Percentiles rank a stretch among this genome's conserved stretches.
Evolutionary conservation across 2,113 vertebrate genomes (phyloP).

Genomic region (Mellivora capensis): DNA sequence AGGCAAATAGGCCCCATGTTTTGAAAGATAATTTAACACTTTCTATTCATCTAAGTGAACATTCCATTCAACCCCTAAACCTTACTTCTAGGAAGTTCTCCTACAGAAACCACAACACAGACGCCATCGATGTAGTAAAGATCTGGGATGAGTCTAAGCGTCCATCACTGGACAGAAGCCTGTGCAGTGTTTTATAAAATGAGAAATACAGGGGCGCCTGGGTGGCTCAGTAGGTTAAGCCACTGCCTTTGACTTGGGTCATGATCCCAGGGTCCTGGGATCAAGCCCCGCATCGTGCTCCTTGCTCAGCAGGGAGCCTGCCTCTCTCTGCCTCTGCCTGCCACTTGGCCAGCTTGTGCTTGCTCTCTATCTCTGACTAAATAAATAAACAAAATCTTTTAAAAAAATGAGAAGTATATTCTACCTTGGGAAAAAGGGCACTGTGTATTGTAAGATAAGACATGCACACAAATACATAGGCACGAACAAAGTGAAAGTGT

Average conservation of each 20-base stretch:
- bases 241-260: too few species aligned
- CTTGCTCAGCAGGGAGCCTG: too few species aligned
- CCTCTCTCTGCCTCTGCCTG: too few species aligned
- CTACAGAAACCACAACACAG: not conserved
- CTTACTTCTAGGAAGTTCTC: not conserved
- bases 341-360: too few species aligned
- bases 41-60: not conserved
- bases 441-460: not conserved
- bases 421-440: not conserved
- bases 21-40: not conserved
- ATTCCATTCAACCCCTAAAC: not conserved
- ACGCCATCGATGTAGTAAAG: not conserved
- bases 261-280: too few species aligned
- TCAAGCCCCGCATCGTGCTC: too few species aligned
- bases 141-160: too few species aligned
- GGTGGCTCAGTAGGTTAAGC: too few species aligned
- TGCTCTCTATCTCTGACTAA: too few species aligned
- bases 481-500: not conserved
- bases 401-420: not conserved
- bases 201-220: not conserved
- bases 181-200: not conserved
- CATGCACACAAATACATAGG: accelerated
- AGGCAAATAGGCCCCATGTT: not conserved
- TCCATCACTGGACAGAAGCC: not conserved
- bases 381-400: not conserved